phyloP scores from a whole-genome alignment of 2,113 vertebrate species.

The Gymnocephalus cernua region DNA sequence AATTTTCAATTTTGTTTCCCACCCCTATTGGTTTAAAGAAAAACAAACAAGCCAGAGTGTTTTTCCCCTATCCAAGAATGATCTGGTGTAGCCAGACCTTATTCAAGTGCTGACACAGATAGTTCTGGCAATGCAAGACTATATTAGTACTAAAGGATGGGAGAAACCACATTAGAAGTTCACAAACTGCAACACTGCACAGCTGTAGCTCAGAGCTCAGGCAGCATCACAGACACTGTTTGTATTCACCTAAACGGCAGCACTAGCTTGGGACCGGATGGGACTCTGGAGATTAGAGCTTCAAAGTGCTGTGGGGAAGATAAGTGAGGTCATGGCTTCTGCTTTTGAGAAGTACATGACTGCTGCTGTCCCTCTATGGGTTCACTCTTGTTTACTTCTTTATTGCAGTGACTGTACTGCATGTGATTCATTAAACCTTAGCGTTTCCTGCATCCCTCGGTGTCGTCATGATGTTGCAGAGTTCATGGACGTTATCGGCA shows the following conservation, averaged over 20 bases:
- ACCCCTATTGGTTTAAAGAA: no score
- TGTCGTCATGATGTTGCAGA: conserved; percentile 58
- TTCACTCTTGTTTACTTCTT: conserved; percentile 45
- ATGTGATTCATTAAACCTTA: conserved; percentile 60
- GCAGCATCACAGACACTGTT: conserved; percentile 22
- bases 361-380: conserved; percentile 17
- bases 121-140: no score
- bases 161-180: not conserved
- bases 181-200: not conserved
- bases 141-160: not conserved
- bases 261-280: conserved; percentile 23
- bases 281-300: conserved; percentile 36
- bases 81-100: no score
- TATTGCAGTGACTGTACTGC: conserved; percentile 23
- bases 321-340: conserved; percentile 34
- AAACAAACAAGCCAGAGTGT: no score
- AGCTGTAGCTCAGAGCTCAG: not conserved
- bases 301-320: conserved; percentile 23
- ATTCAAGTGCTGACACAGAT: no score
- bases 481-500: conserved; percentile 70
- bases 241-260: conserved; percentile 25
- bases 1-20: no score
- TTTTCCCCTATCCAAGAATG: no score
- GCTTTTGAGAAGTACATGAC: not conserved
- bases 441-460: conserved; percentile 32